phyloP scores from a whole-genome alignment of 2,888 invertebrate genomes.

The Uropetala carovei region DNA sequence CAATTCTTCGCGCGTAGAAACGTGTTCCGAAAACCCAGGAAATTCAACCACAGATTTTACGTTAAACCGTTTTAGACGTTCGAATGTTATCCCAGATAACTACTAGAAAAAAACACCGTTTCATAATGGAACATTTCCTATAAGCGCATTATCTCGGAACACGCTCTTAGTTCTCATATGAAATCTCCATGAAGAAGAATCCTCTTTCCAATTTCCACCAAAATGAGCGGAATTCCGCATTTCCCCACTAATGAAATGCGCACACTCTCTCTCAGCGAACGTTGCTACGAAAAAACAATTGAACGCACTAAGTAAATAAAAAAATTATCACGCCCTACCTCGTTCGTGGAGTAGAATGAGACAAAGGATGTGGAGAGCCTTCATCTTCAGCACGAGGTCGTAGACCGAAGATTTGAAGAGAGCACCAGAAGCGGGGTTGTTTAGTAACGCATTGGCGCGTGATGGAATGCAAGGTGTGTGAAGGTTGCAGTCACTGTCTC shows the following conservation, averaged over 20 bases:
- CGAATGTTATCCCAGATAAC: too few species aligned
- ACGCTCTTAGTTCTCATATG: background rate
- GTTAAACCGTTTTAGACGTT: too few species aligned
- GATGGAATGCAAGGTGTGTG: background rate
- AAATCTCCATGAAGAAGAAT: background rate
- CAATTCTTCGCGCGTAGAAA: too few species aligned
- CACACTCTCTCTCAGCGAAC: background rate
- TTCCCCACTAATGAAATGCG: background rate
- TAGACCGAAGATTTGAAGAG: background rate
- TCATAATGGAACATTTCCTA: too few species aligned
- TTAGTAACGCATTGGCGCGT: slow-evolving; percentile 40
- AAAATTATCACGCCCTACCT: slow-evolving; percentile 43
- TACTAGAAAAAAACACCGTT: too few species aligned
- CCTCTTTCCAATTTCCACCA: background rate
- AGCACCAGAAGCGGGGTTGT: background rate
- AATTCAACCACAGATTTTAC: too few species aligned
- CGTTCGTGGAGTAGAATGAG: slow-evolving; percentile 47
- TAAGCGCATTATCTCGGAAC: too few species aligned
- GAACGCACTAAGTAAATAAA: background rate
- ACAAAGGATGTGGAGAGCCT: slow-evolving; percentile 54
- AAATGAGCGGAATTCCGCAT: background rate
- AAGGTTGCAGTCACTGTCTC: slow-evolving; percentile 3
- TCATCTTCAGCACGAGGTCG: slow-evolving; percentile 21
- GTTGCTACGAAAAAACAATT: background rate
- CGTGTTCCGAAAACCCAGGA: too few species aligned